Base-by-base conservation (phyloP, 1,140 invertebrate genomes). In the Drosophila nigromelanica region DNA sequence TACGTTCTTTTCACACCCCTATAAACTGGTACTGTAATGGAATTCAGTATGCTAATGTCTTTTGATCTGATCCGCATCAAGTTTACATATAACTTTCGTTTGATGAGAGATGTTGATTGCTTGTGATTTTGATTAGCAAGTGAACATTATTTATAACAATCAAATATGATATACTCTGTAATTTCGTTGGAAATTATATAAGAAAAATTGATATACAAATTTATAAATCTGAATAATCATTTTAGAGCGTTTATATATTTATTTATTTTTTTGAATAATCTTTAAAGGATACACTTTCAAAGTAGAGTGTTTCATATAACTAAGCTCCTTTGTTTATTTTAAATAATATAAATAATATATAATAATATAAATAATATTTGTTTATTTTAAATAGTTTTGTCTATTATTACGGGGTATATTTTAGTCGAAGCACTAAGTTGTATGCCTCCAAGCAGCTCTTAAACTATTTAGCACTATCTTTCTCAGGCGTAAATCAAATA, bases 401-500 rank as follows among this genome's bases (percentile, higher is more conserved):
- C 24, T 27, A 27, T 27, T 27, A 27, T 14, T 56, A 59, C 35
- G 59, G 64, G 12, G 55, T 67, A 51, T 59, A 7, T 1, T 3
- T 0, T 27, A 18, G 30, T 39, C 4, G 1, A 35, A 5, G 5
- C 2, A n/a, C 42, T 11, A 10, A 2, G 1, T 24, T 18, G 0
- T 35, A 1, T 2, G 8, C 24, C 30, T 37, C 5, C 33, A 18
- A 43, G 8, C 27, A 54, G 33, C 37, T 51, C 10, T 12, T 8
- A 6, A 37, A 24, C 24, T 24, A 5, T 5, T 27, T 51, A 15
- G 11, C 35, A 30, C 27, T 56, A 71, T 42, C 47, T 48, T 67
- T 63, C 39, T 12, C 47, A 33, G 39, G 39, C 37, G 58, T 86
- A 86, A 86, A 86, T 86, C 82, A 86, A 67, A 75, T 47, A 75